Evolutionary conservation across 1,140 invertebrate species (phyloP).

Genomic region (Pararge aegeria): DNA sequence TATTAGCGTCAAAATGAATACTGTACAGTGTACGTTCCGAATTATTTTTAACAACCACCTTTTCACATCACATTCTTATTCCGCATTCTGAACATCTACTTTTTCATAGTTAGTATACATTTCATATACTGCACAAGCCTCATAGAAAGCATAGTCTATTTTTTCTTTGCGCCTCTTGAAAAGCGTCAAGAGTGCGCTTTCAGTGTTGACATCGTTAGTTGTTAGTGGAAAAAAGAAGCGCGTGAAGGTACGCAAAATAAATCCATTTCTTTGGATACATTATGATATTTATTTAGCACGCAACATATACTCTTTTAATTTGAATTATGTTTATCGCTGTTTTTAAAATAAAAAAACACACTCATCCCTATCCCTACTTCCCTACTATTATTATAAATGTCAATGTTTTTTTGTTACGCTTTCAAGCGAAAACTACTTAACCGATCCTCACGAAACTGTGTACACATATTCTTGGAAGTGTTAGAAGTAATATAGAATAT

Average conservation of each 20-base stretch:
- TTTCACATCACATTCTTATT: not conserved
- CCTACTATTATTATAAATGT: too few species aligned
- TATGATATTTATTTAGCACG: not conserved
- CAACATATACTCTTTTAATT: too few species aligned
- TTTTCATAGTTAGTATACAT: not conserved
- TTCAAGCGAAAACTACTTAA: too few species aligned
- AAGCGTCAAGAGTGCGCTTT: conserved; percentile 1
- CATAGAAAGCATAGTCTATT: not conserved
- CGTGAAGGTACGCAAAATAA: conserved; percentile 2
- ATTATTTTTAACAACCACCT: not conserved
- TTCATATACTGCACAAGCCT: not conserved
- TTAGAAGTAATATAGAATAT: too few species aligned
- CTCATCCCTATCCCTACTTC: too few species aligned
- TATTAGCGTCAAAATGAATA: too few species aligned
- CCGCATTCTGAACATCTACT: not conserved
- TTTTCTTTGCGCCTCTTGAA: conserved; percentile 2
- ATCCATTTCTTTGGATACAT: not conserved
- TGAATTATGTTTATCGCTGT: too few species aligned
- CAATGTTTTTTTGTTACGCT: too few species aligned
- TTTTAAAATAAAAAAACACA: too few species aligned
- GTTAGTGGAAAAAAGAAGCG: conserved; percentile 9
- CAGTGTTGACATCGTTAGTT: conserved; percentile 12
- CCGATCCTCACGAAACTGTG: too few species aligned
- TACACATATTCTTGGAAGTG: too few species aligned
- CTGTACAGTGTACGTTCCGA: not conserved